A percentile compares a stretch with the other conserved stretches of the same genome.
Conservation (phyloP, 2,113 vertebrate species). For the Apteryx owenii region DNA sequence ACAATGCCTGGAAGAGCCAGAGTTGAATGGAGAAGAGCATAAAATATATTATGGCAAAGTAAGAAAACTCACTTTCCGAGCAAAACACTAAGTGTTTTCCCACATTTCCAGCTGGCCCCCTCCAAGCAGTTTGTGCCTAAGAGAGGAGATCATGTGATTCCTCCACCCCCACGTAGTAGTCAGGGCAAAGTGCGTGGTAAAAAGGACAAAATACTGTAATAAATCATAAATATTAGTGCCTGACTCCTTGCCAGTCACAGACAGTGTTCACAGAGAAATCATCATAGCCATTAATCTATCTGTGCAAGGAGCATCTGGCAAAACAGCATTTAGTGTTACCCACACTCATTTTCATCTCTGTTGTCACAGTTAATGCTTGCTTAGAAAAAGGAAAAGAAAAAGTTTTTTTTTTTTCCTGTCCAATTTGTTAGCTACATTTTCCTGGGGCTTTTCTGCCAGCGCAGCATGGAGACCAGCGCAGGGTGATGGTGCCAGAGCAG, state of each 20-base stretch:
- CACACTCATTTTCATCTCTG: background rate
- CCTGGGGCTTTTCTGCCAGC: background rate
- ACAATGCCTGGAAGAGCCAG: background rate
- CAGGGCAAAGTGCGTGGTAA: background rate
- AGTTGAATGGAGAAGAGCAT: background rate
- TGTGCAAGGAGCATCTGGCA: background rate
- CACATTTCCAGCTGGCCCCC: background rate
- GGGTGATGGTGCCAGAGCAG: background rate
- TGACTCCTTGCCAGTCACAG: constrained; percentile 40
- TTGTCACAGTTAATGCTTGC: background rate
- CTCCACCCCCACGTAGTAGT: constrained; percentile 2
- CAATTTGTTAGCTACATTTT: background rate
- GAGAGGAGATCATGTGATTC: background rate
- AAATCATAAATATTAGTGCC: constrained; percentile 14
- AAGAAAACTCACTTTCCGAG: background rate
- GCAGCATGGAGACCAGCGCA: background rate
- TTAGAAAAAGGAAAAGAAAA: background rate
- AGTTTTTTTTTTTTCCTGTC: background rate
- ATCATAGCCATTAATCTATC: background rate
- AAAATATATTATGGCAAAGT: background rate
- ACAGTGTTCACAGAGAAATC: background rate
- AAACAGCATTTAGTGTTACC: background rate
- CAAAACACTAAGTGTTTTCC: background rate
- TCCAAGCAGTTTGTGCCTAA: background rate
- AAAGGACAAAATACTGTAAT: background rate